Evolutionary conservation across 2,888 invertebrate species (phyloP), one percentile per base, ranked within the genome.

Genomic region (Julus scandinavius): DNA sequence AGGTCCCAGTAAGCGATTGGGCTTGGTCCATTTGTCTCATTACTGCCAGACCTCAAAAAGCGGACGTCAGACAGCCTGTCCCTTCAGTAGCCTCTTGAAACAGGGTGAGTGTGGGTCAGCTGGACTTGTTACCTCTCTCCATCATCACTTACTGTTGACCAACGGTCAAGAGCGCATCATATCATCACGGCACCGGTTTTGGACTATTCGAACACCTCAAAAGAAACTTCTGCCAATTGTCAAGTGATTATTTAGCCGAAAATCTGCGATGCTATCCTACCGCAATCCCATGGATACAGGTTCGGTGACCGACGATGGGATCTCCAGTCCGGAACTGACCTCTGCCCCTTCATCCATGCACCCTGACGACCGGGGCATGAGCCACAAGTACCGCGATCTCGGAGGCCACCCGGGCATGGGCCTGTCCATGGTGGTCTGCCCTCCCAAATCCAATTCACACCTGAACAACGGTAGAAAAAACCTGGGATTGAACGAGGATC

Each of bases 331-430:
- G 6, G 87, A 87, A 50, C 41, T 87, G 80, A 80, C 15, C 41
- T 6, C 63, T 15, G 87, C n/a, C 7, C 54, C 9, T 3, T 41
- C 41, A 15, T 54, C 50, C 11, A 1, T 20, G 17, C 58, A 87
- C 58, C 54, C 17, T 6, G 50, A 58, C 58, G 49, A 87, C 13
- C 87, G 49, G 11, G 41, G 54, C 41, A 85, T 85, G 85, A n/a
- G 54, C 86, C 85, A 85, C 87, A 87, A 87, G 72, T 87, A 80
- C 80, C 87, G 87, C 29, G 87, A 87, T n/a, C 40, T 87, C 17
- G 72, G 40, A 1, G 85, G 45, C 40, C 87, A 87, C 63, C 38
- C 15, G 29, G 20, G 20, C 40, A 29, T 87, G 40, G 87, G 87
- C 9, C 80, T 72, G n/a, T 41, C 87, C 63, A 87, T 87, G 49